phyloP scores from a whole-genome alignment of 2,797 vertebrate genomes.

The Pitangus sulphuratus region DNA sequence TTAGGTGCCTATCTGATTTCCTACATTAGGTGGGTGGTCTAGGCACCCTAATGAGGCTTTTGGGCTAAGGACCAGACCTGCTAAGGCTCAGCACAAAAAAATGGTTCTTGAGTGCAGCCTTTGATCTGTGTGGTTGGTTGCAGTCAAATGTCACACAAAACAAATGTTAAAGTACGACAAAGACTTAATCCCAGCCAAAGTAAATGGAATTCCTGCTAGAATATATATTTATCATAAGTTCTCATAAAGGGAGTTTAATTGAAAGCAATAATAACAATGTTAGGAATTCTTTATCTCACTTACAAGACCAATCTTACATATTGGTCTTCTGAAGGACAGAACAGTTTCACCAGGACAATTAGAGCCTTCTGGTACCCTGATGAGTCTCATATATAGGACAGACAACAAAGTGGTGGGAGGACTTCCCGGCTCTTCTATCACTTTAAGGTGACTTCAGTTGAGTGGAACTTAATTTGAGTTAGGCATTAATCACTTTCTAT shows the following conservation, averaged over 20 bases:
- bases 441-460: not conserved
- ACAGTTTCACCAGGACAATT: not conserved
- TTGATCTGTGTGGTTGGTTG: not conserved
- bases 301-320: not conserved
- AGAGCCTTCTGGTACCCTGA: not conserved
- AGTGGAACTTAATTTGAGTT: not conserved
- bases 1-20: not conserved
- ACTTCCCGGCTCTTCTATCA: not conserved
- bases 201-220: not conserved
- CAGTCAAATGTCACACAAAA: not conserved
- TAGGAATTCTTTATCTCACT: not conserved
- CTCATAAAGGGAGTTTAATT: not conserved
- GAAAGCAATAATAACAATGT: not conserved
- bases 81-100: not conserved
- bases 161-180: not conserved
- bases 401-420: not conserved
- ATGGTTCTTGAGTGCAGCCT: not conserved
- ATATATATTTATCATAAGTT: not conserved
- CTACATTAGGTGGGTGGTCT: not conserved
- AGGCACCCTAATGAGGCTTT: not conserved
- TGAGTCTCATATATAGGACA: not conserved
- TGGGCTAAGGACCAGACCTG: not conserved
- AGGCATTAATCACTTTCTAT: not conserved
- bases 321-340: not conserved
- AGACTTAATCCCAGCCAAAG: not conserved